Evolutionary conservation across 2,888 invertebrate species (phyloP), one percentile per base, ranked within the genome.

Genomic region (Andrena dorsata): DNA sequence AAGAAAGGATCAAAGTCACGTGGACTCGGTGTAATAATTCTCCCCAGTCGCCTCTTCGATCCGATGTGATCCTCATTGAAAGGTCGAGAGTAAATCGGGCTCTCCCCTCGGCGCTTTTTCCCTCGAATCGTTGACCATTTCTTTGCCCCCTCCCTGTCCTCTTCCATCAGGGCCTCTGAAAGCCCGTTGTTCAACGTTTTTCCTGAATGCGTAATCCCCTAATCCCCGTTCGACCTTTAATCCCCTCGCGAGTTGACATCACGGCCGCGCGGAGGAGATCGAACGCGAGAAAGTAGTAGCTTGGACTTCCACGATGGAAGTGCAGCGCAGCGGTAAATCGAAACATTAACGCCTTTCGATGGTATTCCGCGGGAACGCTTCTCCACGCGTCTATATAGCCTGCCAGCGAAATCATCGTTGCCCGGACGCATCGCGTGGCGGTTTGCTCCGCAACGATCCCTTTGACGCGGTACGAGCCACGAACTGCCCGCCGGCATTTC

Each of bases 211-310:
- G 47, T 73, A 78, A 86, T 86, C 49, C 66, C 26, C n/a, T 71
- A 63, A 78, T 85, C 66, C 63, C 16, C 30, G 60, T 74, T 76
- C 73, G 63, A 80, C 83, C 65, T 73, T 75, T 76, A 49, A 69
- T 81, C 65, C 51, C 28, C 16, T 60, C 23, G 41, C 66, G 30
- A 49, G 23, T 16, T 23, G 10, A 20, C 51, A 23, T n/a, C 5
- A 7, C 30, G n/a, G 8, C 2, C 6, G 6, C 4, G 6, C 13
- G 20, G n/a, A 6, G 30, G 10, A 10, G n/a, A 10, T 10, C 7
- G n/a, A 32, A 16, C 13, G n/a, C 32, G 6, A n/a, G 41, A 41
- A 16, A 4, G 16, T 16, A 5, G 13, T 16, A 16, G 16, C 41
- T 41, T 41, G 41, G 41, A 41, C 13, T 5, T 41, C 41, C 41